phyloP scores from a whole-genome alignment of 2,113 vertebrate species.

The Herpetotheres cachinnans region DNA sequence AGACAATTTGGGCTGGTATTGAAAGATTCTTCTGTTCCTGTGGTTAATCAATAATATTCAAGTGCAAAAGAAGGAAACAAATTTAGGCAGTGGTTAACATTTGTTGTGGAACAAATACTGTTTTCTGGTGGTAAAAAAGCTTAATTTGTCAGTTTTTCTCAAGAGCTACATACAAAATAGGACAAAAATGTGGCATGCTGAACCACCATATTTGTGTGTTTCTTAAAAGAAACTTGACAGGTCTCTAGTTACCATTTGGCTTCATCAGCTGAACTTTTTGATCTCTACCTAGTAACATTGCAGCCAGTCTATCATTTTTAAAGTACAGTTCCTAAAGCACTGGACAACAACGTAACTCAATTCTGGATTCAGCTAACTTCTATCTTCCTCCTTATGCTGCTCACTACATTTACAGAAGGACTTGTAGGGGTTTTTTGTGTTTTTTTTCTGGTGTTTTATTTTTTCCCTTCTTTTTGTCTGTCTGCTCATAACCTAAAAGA shows the following conservation, averaged over 20 bases:
- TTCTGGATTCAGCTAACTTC: neutral
- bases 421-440: neutral
- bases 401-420: neutral
- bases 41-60: neutral
- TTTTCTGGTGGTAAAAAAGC: neutral
- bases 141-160: neutral
- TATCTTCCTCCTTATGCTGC: neutral
- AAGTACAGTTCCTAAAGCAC: neutral
- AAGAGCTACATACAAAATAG: neutral
- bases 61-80: neutral
- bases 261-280: neutral
- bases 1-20: neutral
- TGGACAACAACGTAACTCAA: neutral
- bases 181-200: neutral
- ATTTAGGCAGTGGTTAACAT: neutral
- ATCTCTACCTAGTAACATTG: neutral
- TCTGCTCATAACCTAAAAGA: neutral
- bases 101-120: neutral
- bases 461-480: no score
- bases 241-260: neutral
- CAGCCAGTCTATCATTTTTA: neutral
- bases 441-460: neutral
- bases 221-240: neutral
- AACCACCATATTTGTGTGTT: neutral
- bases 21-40: neutral